Evolutionary conservation across 53 echinoderm and acorn worm species (phyloP).

Genomic region (Paelopatides confundens): DNA sequence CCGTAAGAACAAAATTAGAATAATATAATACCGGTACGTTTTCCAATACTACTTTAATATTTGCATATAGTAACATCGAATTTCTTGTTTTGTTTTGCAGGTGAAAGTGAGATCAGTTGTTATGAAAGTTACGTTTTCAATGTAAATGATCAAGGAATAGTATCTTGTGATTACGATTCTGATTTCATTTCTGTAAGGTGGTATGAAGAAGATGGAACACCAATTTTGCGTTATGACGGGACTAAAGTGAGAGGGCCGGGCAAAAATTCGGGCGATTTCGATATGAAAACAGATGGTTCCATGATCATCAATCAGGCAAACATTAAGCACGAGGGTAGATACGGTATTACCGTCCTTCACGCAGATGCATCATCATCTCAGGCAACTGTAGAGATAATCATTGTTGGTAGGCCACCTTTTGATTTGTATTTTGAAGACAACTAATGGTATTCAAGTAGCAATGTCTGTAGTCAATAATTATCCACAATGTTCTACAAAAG

Average conservation of each 20-base stretch:
- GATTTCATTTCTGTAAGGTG: not conserved
- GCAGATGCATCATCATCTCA: not conserved
- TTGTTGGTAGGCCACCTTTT: not conserved
- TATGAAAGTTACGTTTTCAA: not conserved
- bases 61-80: no score
- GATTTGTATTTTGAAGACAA: no score
- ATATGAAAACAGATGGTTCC: not conserved
- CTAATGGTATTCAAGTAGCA: no score
- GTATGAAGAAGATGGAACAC: not conserved
- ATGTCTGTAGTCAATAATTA: no score
- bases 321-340: not conserved
- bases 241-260: not conserved
- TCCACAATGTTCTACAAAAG: no score
- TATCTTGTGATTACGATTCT: not conserved
- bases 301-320: not conserved
- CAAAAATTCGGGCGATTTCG: not conserved
- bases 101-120: not conserved
- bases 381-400: not conserved
- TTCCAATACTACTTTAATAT: no score
- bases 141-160: not conserved
- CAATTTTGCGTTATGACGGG: not conserved
- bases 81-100: no score
- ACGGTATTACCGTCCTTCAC: not conserved
- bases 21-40: no score
- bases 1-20: no score